A percentile compares a stretch with the other conserved stretches of the same genome.
Conservation (phyloP, 2,888 invertebrate genomes). For the Trissoscelio sp. region DNA sequence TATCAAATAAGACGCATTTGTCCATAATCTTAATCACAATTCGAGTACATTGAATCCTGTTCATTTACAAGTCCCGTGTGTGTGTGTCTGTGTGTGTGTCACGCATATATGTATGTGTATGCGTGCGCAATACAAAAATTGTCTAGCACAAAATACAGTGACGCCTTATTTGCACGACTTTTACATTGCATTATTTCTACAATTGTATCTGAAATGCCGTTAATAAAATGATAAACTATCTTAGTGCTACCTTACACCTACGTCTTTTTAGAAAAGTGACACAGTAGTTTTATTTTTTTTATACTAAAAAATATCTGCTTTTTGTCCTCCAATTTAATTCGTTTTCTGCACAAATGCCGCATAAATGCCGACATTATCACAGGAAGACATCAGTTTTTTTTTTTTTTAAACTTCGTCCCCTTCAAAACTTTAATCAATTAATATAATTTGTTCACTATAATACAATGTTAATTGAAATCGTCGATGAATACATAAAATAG, state of each 20-base stretch:
- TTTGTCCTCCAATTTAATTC: conserved; percentile 37
- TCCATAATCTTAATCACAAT: conserved; percentile 36
- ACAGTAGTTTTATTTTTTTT: conserved; percentile 20
- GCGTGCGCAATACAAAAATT: conserved; percentile 12
- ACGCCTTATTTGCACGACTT: conserved; percentile 16
- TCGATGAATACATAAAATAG: too few relatives aligned
- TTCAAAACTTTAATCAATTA: background rate
- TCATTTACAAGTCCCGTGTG: conserved; percentile 38
- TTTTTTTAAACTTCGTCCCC: conserved; percentile 17
- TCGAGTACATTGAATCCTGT: conserved; percentile 40
- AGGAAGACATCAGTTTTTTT: conserved; percentile 44
- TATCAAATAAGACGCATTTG: conserved; percentile 30
- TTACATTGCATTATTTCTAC: conserved; percentile 43
- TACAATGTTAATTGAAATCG: too few relatives aligned
- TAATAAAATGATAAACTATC: conserved; percentile 69
- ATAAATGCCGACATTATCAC: conserved; percentile 36
- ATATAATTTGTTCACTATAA: too few relatives aligned
- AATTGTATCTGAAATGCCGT: conserved; percentile 68
- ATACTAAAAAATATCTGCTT: conserved; percentile 59
- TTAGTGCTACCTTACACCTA: conserved; percentile 72
- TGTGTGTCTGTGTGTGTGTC: too few relatives aligned
- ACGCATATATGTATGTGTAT: background rate
- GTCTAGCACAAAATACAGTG: conserved; percentile 40
- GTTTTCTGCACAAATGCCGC: conserved; percentile 27
- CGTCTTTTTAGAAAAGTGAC: conserved; percentile 62